phyloP scores from a whole-genome alignment of 2,113 vertebrate species.

The Pelecanoides urinatrix region DNA sequence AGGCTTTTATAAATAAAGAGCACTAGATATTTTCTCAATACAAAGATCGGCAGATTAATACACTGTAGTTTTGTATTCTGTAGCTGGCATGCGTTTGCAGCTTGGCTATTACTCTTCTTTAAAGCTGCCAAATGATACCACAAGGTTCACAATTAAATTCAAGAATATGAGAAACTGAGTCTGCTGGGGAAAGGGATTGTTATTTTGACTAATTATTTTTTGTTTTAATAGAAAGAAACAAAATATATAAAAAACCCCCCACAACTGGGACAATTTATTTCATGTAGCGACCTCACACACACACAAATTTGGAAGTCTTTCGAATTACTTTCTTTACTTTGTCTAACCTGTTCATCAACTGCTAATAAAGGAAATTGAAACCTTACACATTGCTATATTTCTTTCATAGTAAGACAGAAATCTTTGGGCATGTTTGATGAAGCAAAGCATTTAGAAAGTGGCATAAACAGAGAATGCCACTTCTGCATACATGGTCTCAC shows the following conservation, averaged over 20 bases:
- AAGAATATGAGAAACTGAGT: not conserved
- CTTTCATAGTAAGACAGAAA: not conserved
- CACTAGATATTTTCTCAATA: not conserved
- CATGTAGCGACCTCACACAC: not conserved
- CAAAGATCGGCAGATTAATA: conserved; percentile 8
- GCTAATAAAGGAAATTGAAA: not conserved
- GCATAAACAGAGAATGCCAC: not conserved
- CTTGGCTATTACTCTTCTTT: not conserved
- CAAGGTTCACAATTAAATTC: not conserved
- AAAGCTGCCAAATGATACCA: not conserved
- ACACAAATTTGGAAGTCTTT: not conserved
- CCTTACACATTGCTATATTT: not conserved
- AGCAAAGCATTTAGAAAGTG: not conserved
- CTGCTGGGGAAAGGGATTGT: not conserved
- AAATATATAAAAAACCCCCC: not conserved
- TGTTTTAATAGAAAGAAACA: not conserved
- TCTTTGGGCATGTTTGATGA: not conserved
- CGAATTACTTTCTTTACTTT: not conserved
- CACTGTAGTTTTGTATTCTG: not conserved
- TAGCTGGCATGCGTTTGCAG: not conserved
- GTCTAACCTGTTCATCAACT: not conserved
- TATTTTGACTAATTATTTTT: not conserved
- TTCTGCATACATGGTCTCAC: not conserved
- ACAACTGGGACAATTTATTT: not conserved
- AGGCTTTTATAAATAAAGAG: conserved; percentile 25